Evolutionary conservation across 1,140 invertebrate species (phyloP).

Genomic region (Drosophila tropicalis): DNA sequence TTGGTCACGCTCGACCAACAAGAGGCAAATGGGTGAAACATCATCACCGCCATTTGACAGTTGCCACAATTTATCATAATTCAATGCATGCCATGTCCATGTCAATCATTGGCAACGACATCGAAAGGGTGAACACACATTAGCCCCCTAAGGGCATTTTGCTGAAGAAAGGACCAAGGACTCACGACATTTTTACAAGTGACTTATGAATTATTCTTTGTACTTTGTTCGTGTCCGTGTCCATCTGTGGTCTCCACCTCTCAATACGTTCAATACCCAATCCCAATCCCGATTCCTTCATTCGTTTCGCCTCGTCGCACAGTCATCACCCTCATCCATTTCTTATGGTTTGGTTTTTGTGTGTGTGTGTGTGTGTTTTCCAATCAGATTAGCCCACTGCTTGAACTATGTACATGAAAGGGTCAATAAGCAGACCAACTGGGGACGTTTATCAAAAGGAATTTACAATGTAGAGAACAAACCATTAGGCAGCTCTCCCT

Average conservation of each 20-base stretch:
- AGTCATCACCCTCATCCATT: constrained; percentile 12
- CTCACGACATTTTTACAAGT: constrained; percentile 72
- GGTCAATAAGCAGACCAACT: constrained; percentile 54
- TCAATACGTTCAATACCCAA: background rate
- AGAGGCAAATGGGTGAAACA: constrained; percentile 27
- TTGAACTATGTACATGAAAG: constrained; percentile 49
- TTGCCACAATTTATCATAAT: constrained; percentile 82
- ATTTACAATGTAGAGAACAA: constrained; percentile 57
- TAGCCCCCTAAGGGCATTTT: constrained; percentile 38
- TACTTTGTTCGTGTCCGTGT: constrained; percentile 31
- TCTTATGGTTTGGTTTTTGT: constrained; percentile 54
- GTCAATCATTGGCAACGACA: constrained; percentile 64
- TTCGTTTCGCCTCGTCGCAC: constrained; percentile 29
- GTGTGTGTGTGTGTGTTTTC: constrained; percentile 61
- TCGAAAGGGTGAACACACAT: constrained; percentile 68
- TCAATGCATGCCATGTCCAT: constrained; percentile 78
- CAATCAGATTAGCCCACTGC: constrained; percentile 63
- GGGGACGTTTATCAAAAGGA: constrained; percentile 62
- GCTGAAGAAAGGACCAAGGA: constrained; percentile 22
- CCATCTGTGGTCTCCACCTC: constrained; percentile 3
- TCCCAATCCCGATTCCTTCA: background rate
- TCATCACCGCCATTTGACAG: constrained; percentile 68
- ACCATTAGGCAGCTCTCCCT: constrained; percentile 50
- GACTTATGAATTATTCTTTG: constrained; percentile 79
- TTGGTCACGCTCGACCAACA: constrained; percentile 60